Evolutionary conservation across 2,888 invertebrate genomes (phyloP).

Genomic region (Sphinx pinastri): DNA sequence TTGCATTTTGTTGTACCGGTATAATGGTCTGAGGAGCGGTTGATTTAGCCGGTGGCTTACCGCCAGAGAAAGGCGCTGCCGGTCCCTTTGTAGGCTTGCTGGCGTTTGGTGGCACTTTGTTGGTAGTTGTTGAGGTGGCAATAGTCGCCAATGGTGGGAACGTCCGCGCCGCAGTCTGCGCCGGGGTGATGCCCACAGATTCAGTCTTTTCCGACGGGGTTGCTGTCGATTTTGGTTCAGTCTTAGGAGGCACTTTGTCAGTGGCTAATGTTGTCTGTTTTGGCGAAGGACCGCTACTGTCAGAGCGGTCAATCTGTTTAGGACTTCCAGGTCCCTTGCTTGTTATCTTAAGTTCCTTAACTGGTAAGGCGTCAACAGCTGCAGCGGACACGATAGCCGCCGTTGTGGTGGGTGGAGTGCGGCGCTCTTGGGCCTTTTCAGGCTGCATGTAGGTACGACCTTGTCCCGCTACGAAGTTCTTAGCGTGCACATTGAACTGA

Average conservation of each 20-base stretch:
- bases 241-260: slow-evolving; percentile 63
- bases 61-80: slow-evolving; percentile 75
- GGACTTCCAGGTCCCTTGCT: slow-evolving; percentile 67
- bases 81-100: slow-evolving; percentile 70
- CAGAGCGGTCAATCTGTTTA: slow-evolving; percentile 61
- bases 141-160: slow-evolving; percentile 55
- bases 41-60: slow-evolving; percentile 72
- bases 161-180: slow-evolving; percentile 52
- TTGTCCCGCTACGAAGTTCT: slow-evolving; percentile 78
- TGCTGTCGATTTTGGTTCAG: slow-evolving; percentile 70
- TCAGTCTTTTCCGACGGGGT: slow-evolving; percentile 53
- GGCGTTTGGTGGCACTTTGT: slow-evolving; percentile 59
- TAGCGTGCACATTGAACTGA: slow-evolving; percentile 80
- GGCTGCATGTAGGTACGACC: slow-evolving; percentile 58
- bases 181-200: slow-evolving; percentile 37
- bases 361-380: slow-evolving; percentile 66
- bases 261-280: slow-evolving; percentile 52
- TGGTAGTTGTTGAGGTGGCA: slow-evolving; percentile 52
- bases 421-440: slow-evolving; percentile 63
- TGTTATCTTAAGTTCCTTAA: slow-evolving; percentile 76
- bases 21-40: slow-evolving; percentile 74
- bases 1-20: slow-evolving; percentile 72
- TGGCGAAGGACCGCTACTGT: slow-evolving; percentile 44
- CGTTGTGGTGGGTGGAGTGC: slow-evolving; percentile 51
- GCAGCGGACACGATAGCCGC: slow-evolving; percentile 49